Evolutionary conservation across 2,888 invertebrate genomes (phyloP).

Genomic region (Miltochrista miniata): DNA sequence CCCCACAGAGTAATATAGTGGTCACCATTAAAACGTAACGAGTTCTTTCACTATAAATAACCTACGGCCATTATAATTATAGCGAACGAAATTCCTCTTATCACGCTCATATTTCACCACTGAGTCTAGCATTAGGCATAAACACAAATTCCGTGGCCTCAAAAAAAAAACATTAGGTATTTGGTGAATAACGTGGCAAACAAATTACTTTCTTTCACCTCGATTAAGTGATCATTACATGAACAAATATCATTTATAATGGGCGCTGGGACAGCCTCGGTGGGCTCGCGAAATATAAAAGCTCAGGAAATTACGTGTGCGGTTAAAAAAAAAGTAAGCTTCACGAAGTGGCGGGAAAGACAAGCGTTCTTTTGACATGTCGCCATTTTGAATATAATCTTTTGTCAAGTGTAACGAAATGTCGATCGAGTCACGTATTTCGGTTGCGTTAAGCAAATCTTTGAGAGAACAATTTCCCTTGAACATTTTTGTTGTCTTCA

Average conservation of each 20-base stretch:
- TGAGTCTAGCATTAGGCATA: slow-evolving; percentile 69
- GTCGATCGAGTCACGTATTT: slow-evolving; percentile 71
- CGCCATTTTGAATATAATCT: slow-evolving; percentile 67
- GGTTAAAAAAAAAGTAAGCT: slow-evolving; percentile 56
- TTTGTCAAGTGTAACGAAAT: slow-evolving; percentile 60
- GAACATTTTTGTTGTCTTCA: slow-evolving; percentile 24
- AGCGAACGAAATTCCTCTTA: slow-evolving; percentile 76
- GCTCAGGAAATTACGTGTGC: slow-evolving; percentile 70
- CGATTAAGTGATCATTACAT: slow-evolving; percentile 75
- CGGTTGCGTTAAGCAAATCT: slow-evolving; percentile 64
- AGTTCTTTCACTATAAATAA: slow-evolving; percentile 75
- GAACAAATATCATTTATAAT: slow-evolving; percentile 68
- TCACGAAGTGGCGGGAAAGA: slow-evolving; percentile 50
- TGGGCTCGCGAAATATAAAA: slow-evolving; percentile 57
- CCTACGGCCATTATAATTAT: slow-evolving; percentile 73
- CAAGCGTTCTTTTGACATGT: slow-evolving; percentile 57
- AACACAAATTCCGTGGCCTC: slow-evolving; percentile 52
- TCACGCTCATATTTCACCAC: slow-evolving; percentile 74
- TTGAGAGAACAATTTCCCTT: slow-evolving; percentile 46
- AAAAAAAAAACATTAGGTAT: slow-evolving; percentile 37
- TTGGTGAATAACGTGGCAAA: slow-evolving; percentile 42
- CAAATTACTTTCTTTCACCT: slow-evolving; percentile 68
- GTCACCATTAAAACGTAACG: slow-evolving; percentile 76
- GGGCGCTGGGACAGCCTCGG: slow-evolving; percentile 41
- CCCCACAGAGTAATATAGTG: slow-evolving; percentile 75